phyloP scores from a whole-genome alignment of 2,113 vertebrate genomes.

The Lynx canadensis region DNA sequence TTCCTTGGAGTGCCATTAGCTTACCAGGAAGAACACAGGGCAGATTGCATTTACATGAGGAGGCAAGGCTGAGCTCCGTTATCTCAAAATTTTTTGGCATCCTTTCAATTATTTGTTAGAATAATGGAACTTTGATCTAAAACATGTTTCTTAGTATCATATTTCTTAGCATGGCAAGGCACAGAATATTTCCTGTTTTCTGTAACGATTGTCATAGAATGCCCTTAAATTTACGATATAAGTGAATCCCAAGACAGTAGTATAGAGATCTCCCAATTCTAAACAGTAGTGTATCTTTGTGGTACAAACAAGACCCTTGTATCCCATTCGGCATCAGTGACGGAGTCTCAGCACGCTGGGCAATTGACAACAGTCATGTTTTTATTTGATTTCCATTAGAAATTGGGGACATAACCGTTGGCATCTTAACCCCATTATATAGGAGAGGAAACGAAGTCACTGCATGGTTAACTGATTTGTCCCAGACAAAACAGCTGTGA shows the following conservation, averaged over 20 bases:
- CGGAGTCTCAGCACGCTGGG: neutral
- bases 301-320: neutral
- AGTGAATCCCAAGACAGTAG: neutral
- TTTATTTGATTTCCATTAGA: neutral
- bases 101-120: neutral
- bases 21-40: neutral
- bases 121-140: slow-evolving; percentile 45
- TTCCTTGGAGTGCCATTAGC: slow-evolving; percentile 62
- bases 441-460: neutral
- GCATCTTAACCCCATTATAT: neutral
- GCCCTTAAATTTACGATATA: neutral
- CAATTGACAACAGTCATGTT: neutral
- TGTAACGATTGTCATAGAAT: neutral
- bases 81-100: neutral
- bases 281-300: neutral
- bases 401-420: neutral
- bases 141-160: neutral
- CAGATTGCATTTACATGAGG: neutral
- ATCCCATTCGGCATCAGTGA: neutral
- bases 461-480: neutral
- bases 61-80: neutral
- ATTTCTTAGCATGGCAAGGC: neutral
- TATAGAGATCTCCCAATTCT: neutral
- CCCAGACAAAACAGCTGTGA: neutral
- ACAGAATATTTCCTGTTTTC: neutral